Evolutionary conservation across 2,113 vertebrate genomes (phyloP).

Genomic region (Malurus melanocephalus): DNA sequence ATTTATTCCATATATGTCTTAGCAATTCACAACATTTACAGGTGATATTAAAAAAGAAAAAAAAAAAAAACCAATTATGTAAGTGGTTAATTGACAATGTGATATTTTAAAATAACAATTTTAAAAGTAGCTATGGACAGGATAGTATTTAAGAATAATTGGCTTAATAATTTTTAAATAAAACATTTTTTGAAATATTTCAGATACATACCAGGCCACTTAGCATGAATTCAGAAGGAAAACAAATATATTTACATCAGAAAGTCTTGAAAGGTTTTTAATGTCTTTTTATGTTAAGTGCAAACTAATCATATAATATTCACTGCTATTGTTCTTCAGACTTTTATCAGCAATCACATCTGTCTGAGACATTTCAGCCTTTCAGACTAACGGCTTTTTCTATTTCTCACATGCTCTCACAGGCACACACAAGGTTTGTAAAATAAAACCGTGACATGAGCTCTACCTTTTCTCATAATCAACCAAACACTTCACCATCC

Average conservation of each 20-base stretch:
- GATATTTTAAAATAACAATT: neutral
- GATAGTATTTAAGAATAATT: neutral
- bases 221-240: neutral
- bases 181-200: neutral
- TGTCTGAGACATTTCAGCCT: neutral
- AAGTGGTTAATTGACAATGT: neutral
- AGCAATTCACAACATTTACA: neutral
- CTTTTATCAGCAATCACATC: neutral
- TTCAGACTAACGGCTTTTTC: neutral
- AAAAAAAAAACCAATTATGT: accelerated
- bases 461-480: neutral
- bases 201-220: neutral
- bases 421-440: neutral
- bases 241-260: neutral
- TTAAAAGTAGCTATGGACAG: neutral
- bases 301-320: neutral
- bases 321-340: neutral
- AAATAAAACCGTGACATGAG: neutral
- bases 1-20: neutral
- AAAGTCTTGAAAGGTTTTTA: neutral
- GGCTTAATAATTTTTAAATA: neutral
- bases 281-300: neutral
- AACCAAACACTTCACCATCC: neutral
- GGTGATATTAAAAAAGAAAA: neutral
- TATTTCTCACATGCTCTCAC: neutral